Evolutionary conservation across 2,888 invertebrate genomes (phyloP), one percentile per base, ranked within the genome.

Genomic region (Melanophora roralis): DNA sequence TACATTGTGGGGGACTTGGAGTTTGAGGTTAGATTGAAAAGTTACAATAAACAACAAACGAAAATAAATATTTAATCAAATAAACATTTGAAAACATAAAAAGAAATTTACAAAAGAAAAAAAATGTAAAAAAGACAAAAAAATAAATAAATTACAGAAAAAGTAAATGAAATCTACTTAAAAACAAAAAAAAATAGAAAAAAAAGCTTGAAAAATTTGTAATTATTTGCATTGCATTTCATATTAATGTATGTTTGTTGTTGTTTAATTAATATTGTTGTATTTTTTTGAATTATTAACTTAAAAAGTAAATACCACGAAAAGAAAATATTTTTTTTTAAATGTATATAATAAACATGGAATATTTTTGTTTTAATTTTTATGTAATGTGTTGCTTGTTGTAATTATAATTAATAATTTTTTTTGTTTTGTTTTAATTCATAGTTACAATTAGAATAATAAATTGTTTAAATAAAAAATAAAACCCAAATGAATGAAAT

Each of bases 391-490:
- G 12, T 51, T 55, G 43, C 59, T 36, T 59, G 36, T 76, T 57
- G 34, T 55, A 43, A 43, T 72, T 60, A 43, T 72, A 36, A 55
- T 55, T 19, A 34, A 23, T 36, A 43, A 51, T 51, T 53, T 40
- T 64, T 43, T 75, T 53, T 64, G 1, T 43, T 34, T 47, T 38
- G 40, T 3, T 73, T 68, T 74, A 65, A 45, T 69, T 79, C 77
- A 69, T 82, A 77, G 67, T 74, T 75, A 79, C 60, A 75, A 36
- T 73, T 65, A 76, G 57, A 78, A 72, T 75, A 78, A 82, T 75
- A 78, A 82, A 32, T 71, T 60, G 38, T 60, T 60, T 53, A 14
- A 60, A 27, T 27, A 27, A 27, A 5, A 27, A 27, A 27, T 5
- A 27, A 27, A 27, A 71, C 51, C 21, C 69, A 53, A 53, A 62